These are phyloP conservation scores for Zaprionus davidi DNA, from an alignment of 1,140 invertebrate genomes.

Conservation along the genomic window DNA sequence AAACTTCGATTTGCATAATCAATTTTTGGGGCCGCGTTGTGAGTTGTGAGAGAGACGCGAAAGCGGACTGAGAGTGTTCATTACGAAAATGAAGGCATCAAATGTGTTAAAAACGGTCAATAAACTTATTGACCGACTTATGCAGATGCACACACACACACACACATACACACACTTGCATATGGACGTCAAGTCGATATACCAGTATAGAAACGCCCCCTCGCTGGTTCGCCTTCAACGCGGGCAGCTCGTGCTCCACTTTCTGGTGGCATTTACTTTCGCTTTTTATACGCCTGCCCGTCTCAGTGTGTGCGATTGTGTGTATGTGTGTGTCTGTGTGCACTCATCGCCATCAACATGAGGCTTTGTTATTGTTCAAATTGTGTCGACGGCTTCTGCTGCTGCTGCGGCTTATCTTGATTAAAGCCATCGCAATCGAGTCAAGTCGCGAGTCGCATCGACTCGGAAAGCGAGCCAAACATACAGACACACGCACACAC, in stretches of 20 bases:
- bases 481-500: background rate
- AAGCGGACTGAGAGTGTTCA: constrained; percentile 49
- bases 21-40: constrained; percentile 13
- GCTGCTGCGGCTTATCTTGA: constrained; percentile 60
- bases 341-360: constrained; percentile 38
- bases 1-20: constrained; percentile 67
- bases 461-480: constrained; percentile 30
- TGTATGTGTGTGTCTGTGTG: constrained; percentile 24
- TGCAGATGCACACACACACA: constrained; percentile 19
- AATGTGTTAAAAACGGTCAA: constrained; percentile 69
- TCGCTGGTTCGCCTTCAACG: constrained; percentile 72
- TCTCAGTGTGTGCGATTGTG: constrained; percentile 4
- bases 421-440: constrained; percentile 62
- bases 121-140: constrained; percentile 81
- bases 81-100: constrained; percentile 60
- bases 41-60: constrained; percentile 16
- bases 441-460: constrained; percentile 15
- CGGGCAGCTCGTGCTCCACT: constrained; percentile 68
- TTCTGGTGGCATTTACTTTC: constrained; percentile 75
- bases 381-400: constrained; percentile 53
- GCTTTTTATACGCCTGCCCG: constrained; percentile 54
- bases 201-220: constrained; percentile 58
- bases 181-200: constrained; percentile 29
- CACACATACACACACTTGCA: background rate
- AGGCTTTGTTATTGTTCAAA: constrained; percentile 53